Conservation (phyloP, 2,888 invertebrate species). For the Coenonympha glycerion region DNA sequence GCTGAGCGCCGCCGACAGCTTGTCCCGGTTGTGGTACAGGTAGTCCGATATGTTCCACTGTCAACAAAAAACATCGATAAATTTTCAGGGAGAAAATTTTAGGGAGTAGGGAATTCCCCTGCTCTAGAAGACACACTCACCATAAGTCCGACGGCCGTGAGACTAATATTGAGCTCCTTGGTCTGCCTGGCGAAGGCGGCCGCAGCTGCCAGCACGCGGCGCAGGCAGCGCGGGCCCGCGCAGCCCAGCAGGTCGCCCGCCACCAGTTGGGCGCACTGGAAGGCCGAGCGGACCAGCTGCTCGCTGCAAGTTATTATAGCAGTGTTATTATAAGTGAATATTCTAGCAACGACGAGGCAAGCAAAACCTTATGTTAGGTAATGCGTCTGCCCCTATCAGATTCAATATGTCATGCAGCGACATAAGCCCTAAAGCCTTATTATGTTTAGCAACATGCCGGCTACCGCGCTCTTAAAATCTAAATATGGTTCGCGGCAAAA, state of each 20-base stretch:
- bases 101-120: too few relatives aligned
- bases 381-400: too few relatives aligned
- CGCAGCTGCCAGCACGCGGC: conserved; percentile 92
- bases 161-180: conserved; percentile 96
- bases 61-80: conserved; percentile 35
- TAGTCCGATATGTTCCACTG: conserved; percentile 99
- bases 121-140: conserved; percentile 63
- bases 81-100: not conserved
- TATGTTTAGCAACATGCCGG: too few relatives aligned
- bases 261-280: conserved; percentile 96
- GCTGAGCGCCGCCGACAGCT: conserved; percentile 82
- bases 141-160: conserved; percentile 97
- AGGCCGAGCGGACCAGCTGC: conserved; percentile 92
- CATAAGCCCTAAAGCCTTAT: too few relatives aligned
- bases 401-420: too few relatives aligned
- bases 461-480: too few relatives aligned
- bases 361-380: too few relatives aligned
- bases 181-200: conserved; percentile 97
- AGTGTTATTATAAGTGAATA: not conserved
- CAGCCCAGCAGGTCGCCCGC: conserved; percentile 93
- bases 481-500: too few relatives aligned
- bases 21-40: conserved; percentile 95
- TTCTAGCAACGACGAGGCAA: too few relatives aligned
- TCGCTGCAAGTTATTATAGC: conserved; percentile 76
- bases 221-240: conserved; percentile 94